phyloP scores from a whole-genome alignment of 2,888 invertebrate species.

The Mechanitis mazaeus region DNA sequence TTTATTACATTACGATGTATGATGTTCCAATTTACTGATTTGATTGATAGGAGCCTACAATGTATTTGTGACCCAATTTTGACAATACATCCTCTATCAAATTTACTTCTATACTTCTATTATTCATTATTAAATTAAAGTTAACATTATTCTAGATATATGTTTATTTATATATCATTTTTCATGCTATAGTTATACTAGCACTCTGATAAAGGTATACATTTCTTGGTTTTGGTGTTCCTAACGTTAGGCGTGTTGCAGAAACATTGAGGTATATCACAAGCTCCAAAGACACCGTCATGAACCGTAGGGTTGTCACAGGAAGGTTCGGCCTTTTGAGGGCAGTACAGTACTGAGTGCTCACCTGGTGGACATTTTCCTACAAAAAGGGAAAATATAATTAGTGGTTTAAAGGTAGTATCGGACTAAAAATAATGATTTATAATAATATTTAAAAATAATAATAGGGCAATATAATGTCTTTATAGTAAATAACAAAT shows the following conservation, averaged over 20 bases:
- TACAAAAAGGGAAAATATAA: slow-evolving; percentile 29
- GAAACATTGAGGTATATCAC: slow-evolving; percentile 54
- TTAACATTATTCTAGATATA: background rate
- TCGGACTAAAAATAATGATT: too few species aligned
- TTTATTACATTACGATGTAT: slow-evolving; percentile 24
- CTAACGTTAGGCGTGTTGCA: slow-evolving; percentile 49
- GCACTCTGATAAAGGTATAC: slow-evolving; percentile 41
- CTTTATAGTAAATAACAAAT: too few species aligned
- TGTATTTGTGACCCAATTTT: slow-evolving; percentile 1
- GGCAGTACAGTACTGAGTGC: slow-evolving; percentile 57
- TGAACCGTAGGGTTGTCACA: slow-evolving; percentile 50
- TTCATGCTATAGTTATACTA: slow-evolving; percentile 4
- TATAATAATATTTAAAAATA: too few species aligned
- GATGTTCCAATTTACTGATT: slow-evolving; percentile 20
- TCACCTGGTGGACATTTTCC: slow-evolving; percentile 48
- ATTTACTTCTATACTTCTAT: background rate
- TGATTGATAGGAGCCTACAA: slow-evolving; percentile 14
- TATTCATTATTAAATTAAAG: background rate
- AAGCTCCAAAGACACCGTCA: slow-evolving; percentile 29
- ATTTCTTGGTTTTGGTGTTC: slow-evolving; percentile 43
- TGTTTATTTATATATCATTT: background rate
- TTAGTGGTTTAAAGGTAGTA: too few species aligned
- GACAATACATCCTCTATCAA: background rate
- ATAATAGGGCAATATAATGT: too few species aligned
- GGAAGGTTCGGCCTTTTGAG: slow-evolving; percentile 45